phyloP scores from a whole-genome alignment of 2,888 invertebrate genomes.

The Ctenicera cuprea region DNA sequence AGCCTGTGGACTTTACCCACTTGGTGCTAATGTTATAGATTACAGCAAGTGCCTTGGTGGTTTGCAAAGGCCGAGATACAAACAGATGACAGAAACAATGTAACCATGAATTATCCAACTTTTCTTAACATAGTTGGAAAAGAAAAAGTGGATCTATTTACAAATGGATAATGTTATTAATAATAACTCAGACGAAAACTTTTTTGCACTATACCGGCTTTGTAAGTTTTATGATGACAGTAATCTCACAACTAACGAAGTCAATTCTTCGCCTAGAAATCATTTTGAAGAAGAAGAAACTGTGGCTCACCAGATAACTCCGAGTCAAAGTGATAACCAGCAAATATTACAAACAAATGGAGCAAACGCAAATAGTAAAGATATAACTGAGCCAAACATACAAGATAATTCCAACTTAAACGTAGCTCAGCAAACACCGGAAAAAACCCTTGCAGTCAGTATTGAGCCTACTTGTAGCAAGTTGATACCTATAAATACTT shows the following conservation, averaged over 20 bases:
- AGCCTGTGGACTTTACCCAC: conserved; percentile 55
- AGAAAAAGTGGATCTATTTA: conserved; percentile 27
- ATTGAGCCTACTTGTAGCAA: background rate
- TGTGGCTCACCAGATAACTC: background rate
- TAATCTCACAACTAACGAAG: background rate
- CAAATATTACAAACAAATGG: background rate
- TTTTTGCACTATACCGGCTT: conserved; percentile 30
- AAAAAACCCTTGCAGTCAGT: background rate
- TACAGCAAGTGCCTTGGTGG: conserved; percentile 24
- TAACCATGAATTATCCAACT: conserved; percentile 34
- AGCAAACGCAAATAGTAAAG: background rate
- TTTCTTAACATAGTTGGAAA: conserved; percentile 36
- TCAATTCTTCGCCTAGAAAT: background rate
- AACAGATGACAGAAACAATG: conserved; percentile 19
- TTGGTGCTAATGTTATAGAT: conserved; percentile 54
- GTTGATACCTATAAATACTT: background rate
- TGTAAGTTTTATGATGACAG: conserved; percentile 36
- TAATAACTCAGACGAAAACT: background rate
- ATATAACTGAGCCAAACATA: background rate
- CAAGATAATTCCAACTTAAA: background rate
- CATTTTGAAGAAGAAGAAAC: conserved; percentile 3
- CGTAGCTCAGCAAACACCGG: background rate
- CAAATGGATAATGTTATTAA: conserved; percentile 22
- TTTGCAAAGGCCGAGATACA: background rate
- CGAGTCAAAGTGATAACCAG: conserved; percentile 1